A percentile compares a stretch with the other conserved stretches of the same genome.
phyloP scores from a whole-genome alignment of 1,140 invertebrate species.

The Eriosoma lanigerum region DNA sequence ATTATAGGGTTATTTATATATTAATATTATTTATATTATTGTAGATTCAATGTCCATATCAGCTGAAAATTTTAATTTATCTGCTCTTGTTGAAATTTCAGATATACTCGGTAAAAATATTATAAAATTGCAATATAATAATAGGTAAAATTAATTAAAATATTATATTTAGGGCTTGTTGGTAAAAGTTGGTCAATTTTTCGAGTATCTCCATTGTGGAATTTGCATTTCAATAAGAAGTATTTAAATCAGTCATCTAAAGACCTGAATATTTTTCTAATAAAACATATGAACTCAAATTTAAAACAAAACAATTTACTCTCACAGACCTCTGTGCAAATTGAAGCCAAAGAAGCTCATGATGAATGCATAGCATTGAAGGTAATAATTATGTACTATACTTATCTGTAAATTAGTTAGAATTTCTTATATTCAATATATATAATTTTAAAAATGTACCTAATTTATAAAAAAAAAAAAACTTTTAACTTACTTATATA shows the following conservation, averaged over 20 bases:
- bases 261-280: not conserved
- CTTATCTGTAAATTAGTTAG: too few relatives aligned
- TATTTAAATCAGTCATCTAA: constrained; percentile 12
- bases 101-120: constrained; percentile 16
- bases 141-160: not conserved
- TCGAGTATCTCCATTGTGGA: constrained; percentile 35
- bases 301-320: not conserved
- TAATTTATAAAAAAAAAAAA: too few relatives aligned
- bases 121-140: not conserved
- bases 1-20: too few relatives aligned
- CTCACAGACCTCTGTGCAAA: not conserved
- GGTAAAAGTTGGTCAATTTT: constrained; percentile 36
- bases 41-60: constrained; percentile 3
- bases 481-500: too few relatives aligned
- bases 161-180: constrained; percentile 37
- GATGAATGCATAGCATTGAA: constrained; percentile 39
- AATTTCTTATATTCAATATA: too few relatives aligned
- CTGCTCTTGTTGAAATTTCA: constrained; percentile 34
- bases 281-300: not conserved
- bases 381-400: not conserved
- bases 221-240: constrained; percentile 20
- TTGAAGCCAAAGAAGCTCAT: constrained; percentile 43
- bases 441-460: too few relatives aligned
- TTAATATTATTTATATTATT: constrained; percentile 16
- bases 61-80: constrained; percentile 9